Evolutionary conservation across 1,140 invertebrate genomes (phyloP).

Genomic region (Lepidurus packardi): DNA sequence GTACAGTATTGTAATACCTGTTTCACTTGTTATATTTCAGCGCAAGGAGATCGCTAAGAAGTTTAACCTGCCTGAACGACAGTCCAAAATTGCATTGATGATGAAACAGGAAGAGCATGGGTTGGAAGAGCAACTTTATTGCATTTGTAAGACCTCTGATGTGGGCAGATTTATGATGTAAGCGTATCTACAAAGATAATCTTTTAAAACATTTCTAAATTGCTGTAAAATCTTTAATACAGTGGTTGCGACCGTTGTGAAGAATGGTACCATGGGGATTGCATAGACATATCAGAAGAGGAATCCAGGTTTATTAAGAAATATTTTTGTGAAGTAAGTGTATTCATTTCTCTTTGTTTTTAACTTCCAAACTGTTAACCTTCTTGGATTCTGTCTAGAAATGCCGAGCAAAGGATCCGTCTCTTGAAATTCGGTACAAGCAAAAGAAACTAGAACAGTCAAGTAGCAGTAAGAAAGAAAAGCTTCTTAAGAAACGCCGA

Average conservation of each 20-base stretch:
- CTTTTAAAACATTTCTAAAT: slow-evolving; percentile 33
- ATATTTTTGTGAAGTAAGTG: slow-evolving; percentile 71
- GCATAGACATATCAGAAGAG: slow-evolving; percentile 87
- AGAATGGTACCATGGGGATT: slow-evolving; percentile 98
- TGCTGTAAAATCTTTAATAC: slow-evolving; percentile 38
- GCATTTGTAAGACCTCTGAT: slow-evolving; percentile 88
- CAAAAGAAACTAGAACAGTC: slow-evolving; percentile 50
- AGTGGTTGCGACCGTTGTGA: slow-evolving; percentile 93
- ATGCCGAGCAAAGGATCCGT: slow-evolving; percentile 75
- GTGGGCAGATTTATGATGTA: slow-evolving; percentile 95
- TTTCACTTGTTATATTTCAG: slow-evolving; percentile 47
- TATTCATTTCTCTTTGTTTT: slow-evolving; percentile 21
- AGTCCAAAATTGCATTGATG: slow-evolving; percentile 83
- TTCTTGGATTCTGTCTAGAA: slow-evolving; percentile 45
- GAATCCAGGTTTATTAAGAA: slow-evolving; percentile 89
- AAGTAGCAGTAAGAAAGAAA: slow-evolving; percentile 36
- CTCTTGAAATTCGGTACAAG: slow-evolving; percentile 70
- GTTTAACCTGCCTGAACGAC: slow-evolving; percentile 79
- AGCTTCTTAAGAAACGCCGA: slow-evolving; percentile 40
- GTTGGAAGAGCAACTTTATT: slow-evolving; percentile 66
- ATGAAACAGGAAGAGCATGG: slow-evolving; percentile 69
- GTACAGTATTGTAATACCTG: neutral
- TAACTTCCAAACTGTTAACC: slow-evolving; percentile 11
- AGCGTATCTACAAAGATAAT: slow-evolving; percentile 42
- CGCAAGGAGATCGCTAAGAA: slow-evolving; percentile 85